These are phyloP conservation scores for Ptilodon capucinus DNA, from an alignment of 2,888 invertebrate species.

Conservation along the genomic window DNA sequence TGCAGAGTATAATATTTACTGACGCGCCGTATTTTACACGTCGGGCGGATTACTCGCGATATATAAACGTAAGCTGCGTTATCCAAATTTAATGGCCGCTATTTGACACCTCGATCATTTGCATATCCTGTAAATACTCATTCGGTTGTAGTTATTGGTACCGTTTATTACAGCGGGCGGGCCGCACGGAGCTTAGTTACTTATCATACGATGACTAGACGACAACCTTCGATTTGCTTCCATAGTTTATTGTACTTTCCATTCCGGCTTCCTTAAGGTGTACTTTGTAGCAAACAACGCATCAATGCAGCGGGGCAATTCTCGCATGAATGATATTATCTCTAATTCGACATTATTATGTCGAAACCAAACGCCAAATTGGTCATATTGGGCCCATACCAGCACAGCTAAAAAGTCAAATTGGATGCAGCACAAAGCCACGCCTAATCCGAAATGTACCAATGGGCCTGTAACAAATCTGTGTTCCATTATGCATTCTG, in stretches of 20 bases:
- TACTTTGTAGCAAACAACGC: too few species aligned
- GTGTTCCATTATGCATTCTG: conserved; percentile 59
- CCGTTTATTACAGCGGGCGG: conserved; percentile 53
- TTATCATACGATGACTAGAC: conserved; percentile 32
- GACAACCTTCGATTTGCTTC: conserved; percentile 27
- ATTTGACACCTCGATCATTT: conserved; percentile 66
- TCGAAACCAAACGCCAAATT: too few species aligned
- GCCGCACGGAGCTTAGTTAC: conserved; percentile 29
- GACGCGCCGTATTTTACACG: conserved; percentile 72
- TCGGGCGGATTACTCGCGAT: conserved; percentile 68
- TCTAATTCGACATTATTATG: too few species aligned
- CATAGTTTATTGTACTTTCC: conserved; percentile 12
- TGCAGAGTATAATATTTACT: conserved; percentile 73
- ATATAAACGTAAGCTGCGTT: conserved; percentile 63
- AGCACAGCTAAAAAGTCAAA: conserved; percentile 1
- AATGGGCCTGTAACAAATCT: conserved; percentile 44
- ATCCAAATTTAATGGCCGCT: conserved; percentile 66
- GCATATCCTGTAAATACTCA: conserved; percentile 53
- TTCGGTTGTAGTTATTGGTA: conserved; percentile 49
- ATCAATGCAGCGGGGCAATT: too few species aligned
- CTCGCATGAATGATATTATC: too few species aligned
- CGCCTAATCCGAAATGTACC: conserved; percentile 29
- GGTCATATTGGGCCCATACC: too few species aligned
- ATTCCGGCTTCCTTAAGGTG: too few species aligned
- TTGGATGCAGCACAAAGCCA: background rate